Evolutionary conservation across 2,113 vertebrate species (phyloP), one percentile per base, ranked within the genome.

Genomic region (Circaetus gallicus): DNA sequence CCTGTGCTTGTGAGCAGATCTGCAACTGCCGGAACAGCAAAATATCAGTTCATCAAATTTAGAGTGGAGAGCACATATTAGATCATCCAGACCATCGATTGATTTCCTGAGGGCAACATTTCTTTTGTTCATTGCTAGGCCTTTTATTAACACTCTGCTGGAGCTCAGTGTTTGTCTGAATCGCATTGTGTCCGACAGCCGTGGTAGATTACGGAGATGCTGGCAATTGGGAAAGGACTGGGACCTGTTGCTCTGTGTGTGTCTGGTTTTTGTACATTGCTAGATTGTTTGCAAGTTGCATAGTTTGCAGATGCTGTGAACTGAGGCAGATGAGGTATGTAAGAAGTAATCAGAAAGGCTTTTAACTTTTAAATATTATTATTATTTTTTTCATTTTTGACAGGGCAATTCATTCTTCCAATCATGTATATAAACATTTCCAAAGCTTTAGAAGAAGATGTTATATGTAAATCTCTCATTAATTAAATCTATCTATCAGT

Each of bases 141-240:
- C 67, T 67, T 69, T 97, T 93, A 90, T 86, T 95, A 83, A 92
- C 84, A 49, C 66, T 14, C 92, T 79, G 87, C 72, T 91, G 90
- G 76, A 91, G 90, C 77, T 21, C 1, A 43, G 74, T 50, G 93
- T 88, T 96, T 85, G 91, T 84, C 83, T 10, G 85, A 82, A 52
- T 29, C 16, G 13, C 82, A 19, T 90, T 90, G 93, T 94, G 78
- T 38, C 32, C 49, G 14, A 4, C 72, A 73, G 93, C 45, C 29
- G 0, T 8, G 56, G 22, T 4, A 88, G 83, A 72, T 92, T 20
- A 87, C 10, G 67, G 96, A 62, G 78, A 26, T 61, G n/a, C 16
- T 93, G 82, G 85, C 36, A 21, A 1, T 19, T 53, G 72, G 56
- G 52, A 40, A 25, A 66, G 52, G 74, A 15, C 76, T n/a, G 84